Evolutionary conservation across 1,140 invertebrate species (phyloP), one percentile per base, ranked within the genome.

Genomic region (Stenopsyche tienmushanensis): DNA sequence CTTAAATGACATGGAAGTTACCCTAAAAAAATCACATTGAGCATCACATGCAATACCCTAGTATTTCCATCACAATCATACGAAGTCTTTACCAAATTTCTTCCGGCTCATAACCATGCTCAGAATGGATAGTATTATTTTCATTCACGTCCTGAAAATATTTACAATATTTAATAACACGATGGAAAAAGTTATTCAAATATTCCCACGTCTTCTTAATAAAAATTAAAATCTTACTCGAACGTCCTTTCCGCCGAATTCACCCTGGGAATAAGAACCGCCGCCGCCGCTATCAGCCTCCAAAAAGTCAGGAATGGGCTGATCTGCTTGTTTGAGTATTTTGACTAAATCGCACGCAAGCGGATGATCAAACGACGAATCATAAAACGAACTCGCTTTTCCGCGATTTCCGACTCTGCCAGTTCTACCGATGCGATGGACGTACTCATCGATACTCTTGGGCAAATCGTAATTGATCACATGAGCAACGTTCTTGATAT

Each of bases 401-500:
- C 96, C 96, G 41, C 88, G 76, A 77, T 98, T 96, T 0, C 96
- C 96, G 18, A 97, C 90, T 41, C 96, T 85, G 1, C 96, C 96
- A 15, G 96, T 98, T 72, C 96, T 82, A 1, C 96, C 96, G 73
- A 98, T 97, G 45, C 96, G 83, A 79, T 98, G 96, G 3, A 97
- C 93, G 74, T 98, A 98, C 63, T 96, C 93, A 65, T 96, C 93
- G 63, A 97, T 91, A 21, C 82, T 82, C 59, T 87, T 88, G 0
- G 96, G 95, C 67, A 98, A 73, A 76, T 98, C 95, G 73, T 88
- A 98, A 75, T 98, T 98, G 3, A 98, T 87, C 0, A 98, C 96
- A 72, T 94, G 90, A 50, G 86, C 83, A 0, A 96, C 90, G 57
- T 89, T 87, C 47, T 87, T 87, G 45, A 95, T 94, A 76, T 95